Percentiles rank a stretch among this genome's conserved stretches.
phyloP scores from a whole-genome alignment of 2,797 vertebrate species.

The Enteromius treurensis region DNA sequence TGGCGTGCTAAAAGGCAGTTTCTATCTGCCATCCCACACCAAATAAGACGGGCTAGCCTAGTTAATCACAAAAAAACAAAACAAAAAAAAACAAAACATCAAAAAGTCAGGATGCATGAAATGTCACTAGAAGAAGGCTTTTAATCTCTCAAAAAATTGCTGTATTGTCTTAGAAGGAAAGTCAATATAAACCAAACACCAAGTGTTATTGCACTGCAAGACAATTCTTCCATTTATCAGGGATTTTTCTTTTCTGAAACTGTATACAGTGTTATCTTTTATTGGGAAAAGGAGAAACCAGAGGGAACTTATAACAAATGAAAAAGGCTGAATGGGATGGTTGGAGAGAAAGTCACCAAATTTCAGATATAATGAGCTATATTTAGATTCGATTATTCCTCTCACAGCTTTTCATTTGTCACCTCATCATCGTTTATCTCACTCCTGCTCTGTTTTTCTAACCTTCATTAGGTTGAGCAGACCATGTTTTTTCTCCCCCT shows the following conservation, averaged over 20 bases:
- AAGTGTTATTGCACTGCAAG: constrained; percentile 2
- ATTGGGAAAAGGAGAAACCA: neutral
- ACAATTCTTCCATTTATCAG: neutral
- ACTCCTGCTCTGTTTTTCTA: neutral
- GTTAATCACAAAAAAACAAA: constrained; percentile 5
- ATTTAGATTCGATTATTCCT: neutral
- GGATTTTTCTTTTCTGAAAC: constrained; percentile 20
- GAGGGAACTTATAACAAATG: neutral
- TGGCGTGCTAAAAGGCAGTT: constrained; percentile 43
- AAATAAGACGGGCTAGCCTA: neutral
- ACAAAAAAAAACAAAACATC: neutral
- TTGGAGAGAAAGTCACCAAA: neutral
- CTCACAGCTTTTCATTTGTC: constrained; percentile 11
- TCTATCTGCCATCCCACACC: constrained; percentile 16
- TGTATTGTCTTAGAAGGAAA: neutral
- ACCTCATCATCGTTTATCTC: constrained; percentile 28
- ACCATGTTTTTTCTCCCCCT: neutral
- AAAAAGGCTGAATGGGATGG: no score
- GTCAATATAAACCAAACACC: neutral
- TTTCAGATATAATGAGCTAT: constrained; percentile 1
- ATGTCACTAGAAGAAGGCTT: neutral
- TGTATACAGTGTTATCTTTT: constrained; percentile 19
- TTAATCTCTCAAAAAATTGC: neutral
- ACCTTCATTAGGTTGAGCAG: constrained; percentile 11
- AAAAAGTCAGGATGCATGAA: neutral